Conservation (phyloP, 2,888 invertebrate genomes). For the Hypomecis atomaria region DNA sequence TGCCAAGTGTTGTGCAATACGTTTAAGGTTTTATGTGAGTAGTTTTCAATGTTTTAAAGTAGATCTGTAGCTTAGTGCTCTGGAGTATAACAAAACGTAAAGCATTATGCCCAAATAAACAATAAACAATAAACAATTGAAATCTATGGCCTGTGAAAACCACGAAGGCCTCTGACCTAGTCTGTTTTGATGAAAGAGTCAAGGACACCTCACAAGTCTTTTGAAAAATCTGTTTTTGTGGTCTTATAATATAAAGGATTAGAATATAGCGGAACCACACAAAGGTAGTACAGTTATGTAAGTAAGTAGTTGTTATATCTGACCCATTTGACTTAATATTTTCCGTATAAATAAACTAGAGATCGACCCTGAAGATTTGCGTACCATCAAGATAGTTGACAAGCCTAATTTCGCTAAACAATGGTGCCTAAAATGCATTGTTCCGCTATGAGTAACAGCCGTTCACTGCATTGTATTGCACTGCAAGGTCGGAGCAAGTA, state of each 20-base stretch:
- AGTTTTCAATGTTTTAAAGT: not conserved
- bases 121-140: no score
- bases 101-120: no score
- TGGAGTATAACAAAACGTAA: not conserved
- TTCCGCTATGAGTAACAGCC: conserved; percentile 30
- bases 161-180: not conserved
- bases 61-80: not conserved
- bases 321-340: not conserved
- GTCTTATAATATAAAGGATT: conserved; percentile 4
- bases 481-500: conserved; percentile 31
- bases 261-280: not conserved
- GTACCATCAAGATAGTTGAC: conserved; percentile 25
- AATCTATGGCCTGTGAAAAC: not conserved
- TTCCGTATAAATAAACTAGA: not conserved
- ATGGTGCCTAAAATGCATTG: conserved; percentile 27
- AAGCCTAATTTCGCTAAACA: conserved; percentile 32
- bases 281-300: not conserved
- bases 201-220: not conserved
- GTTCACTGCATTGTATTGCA: conserved; percentile 33
- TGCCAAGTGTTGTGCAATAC: conserved; percentile 19
- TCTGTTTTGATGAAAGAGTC: not conserved
- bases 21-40: conserved; percentile 21
- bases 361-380: conserved; percentile 20
- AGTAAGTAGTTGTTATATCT: not conserved
- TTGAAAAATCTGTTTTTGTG: conserved; percentile 1